Evolutionary conservation across 2,888 invertebrate genomes (phyloP).

Genomic region (Suillia variegata): DNA sequence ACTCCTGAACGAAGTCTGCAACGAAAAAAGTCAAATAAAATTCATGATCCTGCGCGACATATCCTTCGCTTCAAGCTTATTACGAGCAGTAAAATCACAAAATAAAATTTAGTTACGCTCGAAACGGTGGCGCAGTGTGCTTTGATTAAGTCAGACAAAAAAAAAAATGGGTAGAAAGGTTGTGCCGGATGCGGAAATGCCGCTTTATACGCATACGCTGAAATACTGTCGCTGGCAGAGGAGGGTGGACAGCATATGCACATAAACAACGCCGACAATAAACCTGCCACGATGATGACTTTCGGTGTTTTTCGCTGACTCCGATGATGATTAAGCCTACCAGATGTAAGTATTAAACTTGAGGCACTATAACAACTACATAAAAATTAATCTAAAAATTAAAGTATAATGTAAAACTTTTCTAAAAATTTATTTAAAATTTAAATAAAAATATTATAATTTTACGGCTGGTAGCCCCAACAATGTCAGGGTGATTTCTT

Average conservation of each 20-base stretch:
- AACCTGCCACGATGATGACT: constrained; percentile 12
- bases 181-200: constrained; percentile 49
- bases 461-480: too few relatives aligned
- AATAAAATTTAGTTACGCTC: constrained; percentile 50
- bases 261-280: constrained; percentile 14
- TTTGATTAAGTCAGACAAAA: constrained; percentile 48
- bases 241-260: constrained; percentile 25
- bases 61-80: not conserved
- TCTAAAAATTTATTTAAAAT: too few relatives aligned
- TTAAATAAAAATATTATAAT: too few relatives aligned
- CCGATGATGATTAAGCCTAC: not conserved
- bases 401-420: too few relatives aligned
- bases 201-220: constrained; percentile 40
- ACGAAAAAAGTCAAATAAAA: too few relatives aligned
- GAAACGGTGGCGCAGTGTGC: constrained; percentile 34
- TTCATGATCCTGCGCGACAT: constrained; percentile 7
- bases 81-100: constrained; percentile 17
- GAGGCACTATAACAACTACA: too few relatives aligned
- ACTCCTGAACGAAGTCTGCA: not conserved
- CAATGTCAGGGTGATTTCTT: too few relatives aligned
- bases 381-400: too few relatives aligned
- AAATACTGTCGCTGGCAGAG: constrained; percentile 15
- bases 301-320: not conserved
- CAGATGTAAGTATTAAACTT: not conserved
- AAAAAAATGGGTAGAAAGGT: too few relatives aligned